Evolutionary conservation across 2,888 invertebrate genomes (phyloP), one percentile per base, ranked within the genome.

Genomic region (Abscondita cerata): DNA sequence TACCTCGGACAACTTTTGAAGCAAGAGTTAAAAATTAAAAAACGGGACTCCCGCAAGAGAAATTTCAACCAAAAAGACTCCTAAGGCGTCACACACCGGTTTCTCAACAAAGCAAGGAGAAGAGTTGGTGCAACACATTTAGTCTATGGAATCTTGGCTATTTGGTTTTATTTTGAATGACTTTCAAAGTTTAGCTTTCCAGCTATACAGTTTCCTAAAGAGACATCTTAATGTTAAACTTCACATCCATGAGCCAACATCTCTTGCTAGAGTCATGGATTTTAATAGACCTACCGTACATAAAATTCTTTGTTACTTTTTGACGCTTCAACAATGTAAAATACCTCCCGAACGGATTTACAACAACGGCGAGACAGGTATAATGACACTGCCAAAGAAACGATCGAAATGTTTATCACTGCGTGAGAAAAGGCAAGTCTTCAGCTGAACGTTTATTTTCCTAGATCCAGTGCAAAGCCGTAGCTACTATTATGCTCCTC

Each of bases 141-240:
- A 19, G 46, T 18, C 20, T 11, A 18, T 46, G 20, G 46, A 46
- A 20, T 18, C 46, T 11, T 9, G 46, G 9, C 46, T 18, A 46
- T 46, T 46, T 46, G 46, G 46, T 19, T 46, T 5, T 19, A 46
- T 19, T 46, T 20, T 46, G 46, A 46, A 46, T 46, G 46, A 19
- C 20, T 46, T 6, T 18, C 33, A 9, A 5, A 51, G 8, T 51
- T 51, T 36, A 51, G 36, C 6, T 15, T 9, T 15, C 15, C 19
- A 19, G 19, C 12, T 51, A 36, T 51, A 34, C 18, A 5, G 18
- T 25, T 48, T 36, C 11, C 13, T 36, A 36, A 36, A 36, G 3
- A 11, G 36, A 12, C 11, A 36, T 11, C 13, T 12, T 3, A 36
- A 36, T 9, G 13, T 5, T 36, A 36, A 36, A 9, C 3, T 9